Conservation (phyloP, 2,888 invertebrate genomes). For the Zhengitettix transpicula region DNA sequence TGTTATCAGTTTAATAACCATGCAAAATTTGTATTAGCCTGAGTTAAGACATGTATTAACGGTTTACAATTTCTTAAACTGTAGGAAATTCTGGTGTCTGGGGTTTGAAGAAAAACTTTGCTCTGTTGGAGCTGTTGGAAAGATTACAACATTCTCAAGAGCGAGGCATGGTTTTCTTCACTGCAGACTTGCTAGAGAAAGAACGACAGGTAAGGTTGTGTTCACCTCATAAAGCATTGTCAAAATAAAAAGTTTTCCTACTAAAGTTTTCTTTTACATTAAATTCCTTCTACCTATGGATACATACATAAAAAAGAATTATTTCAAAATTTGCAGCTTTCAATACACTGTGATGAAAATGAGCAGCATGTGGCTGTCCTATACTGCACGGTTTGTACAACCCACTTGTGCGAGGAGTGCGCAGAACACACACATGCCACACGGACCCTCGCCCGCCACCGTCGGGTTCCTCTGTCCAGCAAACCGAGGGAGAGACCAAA, state of each 20-base stretch:
- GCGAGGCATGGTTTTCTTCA: slow-evolving; percentile 18
- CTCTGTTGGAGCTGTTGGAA: slow-evolving; percentile 35
- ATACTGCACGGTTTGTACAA: slow-evolving; percentile 36
- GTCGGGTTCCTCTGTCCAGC: slow-evolving; percentile 34
- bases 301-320: background rate
- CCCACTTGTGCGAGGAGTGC: slow-evolving; percentile 35
- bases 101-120: slow-evolving; percentile 39
- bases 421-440: slow-evolving; percentile 34
- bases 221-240: background rate
- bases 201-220: slow-evolving; percentile 20
- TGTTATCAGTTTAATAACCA: background rate
- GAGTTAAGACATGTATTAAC: background rate
- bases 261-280: too few species aligned
- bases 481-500: slow-evolving; percentile 36
- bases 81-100: slow-evolving; percentile 28
- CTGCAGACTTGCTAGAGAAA: slow-evolving; percentile 17
- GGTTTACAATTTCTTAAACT: background rate
- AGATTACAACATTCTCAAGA: slow-evolving; percentile 27
- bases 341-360: slow-evolving; percentile 35
- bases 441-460: slow-evolving; percentile 32
- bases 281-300: background rate
- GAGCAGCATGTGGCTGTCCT: slow-evolving; percentile 34
- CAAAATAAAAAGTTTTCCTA: background rate
- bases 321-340: slow-evolving; percentile 18
- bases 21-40: background rate